phyloP scores from a whole-genome alignment of 2,113 vertebrate genomes.

The Sander vitreus region DNA sequence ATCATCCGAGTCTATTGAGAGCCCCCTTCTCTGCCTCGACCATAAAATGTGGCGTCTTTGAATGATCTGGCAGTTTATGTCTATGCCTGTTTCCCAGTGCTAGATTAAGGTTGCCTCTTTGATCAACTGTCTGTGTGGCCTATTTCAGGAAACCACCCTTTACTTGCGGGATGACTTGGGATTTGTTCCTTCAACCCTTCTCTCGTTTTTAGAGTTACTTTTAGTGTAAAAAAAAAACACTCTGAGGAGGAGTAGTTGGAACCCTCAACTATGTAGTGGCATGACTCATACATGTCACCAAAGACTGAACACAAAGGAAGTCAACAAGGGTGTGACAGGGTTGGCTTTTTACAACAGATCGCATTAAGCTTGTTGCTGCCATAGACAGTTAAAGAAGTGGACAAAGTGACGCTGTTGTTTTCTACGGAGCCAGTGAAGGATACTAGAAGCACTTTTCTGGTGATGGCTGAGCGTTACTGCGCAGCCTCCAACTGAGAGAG shows the following conservation, averaged over 20 bases:
- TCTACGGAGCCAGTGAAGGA: too few species aligned
- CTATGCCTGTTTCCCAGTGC: not conserved
- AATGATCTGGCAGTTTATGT: not conserved
- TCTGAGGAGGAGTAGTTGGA: not conserved
- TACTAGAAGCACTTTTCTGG: too few species aligned
- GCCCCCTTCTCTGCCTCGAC: not conserved
- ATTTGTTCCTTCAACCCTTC: not conserved
- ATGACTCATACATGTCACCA: not conserved
- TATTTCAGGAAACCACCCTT: constrained; percentile 10
- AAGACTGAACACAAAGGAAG: not conserved
- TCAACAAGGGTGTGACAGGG: not conserved
- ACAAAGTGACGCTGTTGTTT: too few species aligned
- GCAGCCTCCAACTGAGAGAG: too few species aligned
- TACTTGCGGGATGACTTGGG: not conserved
- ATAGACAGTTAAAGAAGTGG: too few species aligned
- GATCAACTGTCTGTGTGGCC: not conserved
- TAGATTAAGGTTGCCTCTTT: constrained; percentile 1
- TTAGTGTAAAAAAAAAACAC: not conserved
- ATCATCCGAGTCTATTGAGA: constrained; percentile 19
- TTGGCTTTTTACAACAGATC: not conserved
- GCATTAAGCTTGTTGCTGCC: not conserved
- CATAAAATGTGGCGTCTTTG: constrained; percentile 14
- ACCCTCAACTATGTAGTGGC: not conserved
- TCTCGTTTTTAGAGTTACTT: not conserved
- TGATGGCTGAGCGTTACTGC: too few species aligned